Percentiles rank a stretch among this genome's conserved stretches.
Conservation (phyloP, 2,888 invertebrate species). For the Netelia melanura region DNA sequence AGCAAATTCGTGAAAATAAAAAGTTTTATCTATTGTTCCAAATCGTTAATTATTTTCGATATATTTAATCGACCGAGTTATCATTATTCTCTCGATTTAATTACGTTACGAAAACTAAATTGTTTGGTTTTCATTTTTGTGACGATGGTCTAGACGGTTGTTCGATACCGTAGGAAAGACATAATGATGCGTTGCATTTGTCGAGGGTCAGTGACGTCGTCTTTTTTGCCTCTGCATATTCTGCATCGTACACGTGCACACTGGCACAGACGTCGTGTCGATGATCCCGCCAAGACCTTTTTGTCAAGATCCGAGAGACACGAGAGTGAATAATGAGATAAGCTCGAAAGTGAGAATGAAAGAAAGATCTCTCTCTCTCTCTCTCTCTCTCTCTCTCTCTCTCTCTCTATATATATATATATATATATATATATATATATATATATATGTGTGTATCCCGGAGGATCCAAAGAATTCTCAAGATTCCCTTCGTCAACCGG, state of each 20-base stretch:
- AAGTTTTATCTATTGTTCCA: no score
- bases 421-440: not conserved
- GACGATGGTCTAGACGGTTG: no score
- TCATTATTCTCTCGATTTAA: no score
- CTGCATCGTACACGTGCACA: not conserved
- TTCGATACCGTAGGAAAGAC: not conserved
- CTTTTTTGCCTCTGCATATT: not conserved
- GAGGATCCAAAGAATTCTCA: slow-evolving; percentile 23
- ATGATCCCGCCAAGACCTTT: slow-evolving; percentile 4
- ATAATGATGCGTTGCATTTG: slow-evolving; percentile 30
- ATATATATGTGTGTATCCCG: not conserved
- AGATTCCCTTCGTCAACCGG: slow-evolving; percentile 23
- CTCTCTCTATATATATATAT: no score
- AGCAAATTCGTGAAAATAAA: not conserved
- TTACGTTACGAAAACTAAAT: no score
- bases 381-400: no score
- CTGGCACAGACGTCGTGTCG: not conserved
- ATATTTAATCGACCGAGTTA: no score
- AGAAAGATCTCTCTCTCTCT: not conserved
- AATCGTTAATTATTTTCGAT: no score
- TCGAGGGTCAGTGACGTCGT: slow-evolving; percentile 16
- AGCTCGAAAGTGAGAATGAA: not conserved
- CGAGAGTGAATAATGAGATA: not conserved
- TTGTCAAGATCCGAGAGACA: slow-evolving; percentile 9
- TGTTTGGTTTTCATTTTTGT: no score